Conservation (phyloP, 2,113 vertebrate species). For the Carollia perspicillata region DNA sequence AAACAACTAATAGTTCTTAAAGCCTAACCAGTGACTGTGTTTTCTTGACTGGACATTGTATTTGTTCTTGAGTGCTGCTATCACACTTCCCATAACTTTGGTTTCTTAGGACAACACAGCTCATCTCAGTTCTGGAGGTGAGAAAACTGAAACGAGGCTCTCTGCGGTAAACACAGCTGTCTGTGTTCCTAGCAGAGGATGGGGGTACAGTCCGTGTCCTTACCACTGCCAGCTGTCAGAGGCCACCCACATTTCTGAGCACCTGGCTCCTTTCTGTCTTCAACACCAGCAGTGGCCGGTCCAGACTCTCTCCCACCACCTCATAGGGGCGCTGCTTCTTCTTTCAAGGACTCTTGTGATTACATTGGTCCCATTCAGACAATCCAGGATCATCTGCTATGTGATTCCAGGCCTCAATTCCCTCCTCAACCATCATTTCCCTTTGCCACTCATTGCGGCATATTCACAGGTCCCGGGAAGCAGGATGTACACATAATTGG, state of each 20-base stretch:
- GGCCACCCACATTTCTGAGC: not conserved
- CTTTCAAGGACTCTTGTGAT: not conserved
- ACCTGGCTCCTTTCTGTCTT: not conserved
- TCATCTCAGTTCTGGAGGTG: not conserved
- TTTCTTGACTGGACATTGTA: not conserved
- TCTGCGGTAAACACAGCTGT: not conserved
- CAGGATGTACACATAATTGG: not conserved
- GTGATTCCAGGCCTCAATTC: not conserved
- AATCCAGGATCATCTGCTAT: not conserved
- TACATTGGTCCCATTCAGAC: not conserved
- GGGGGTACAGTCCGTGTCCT: rapidly evolving
- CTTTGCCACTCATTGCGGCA: not conserved
- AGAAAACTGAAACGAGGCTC: not conserved
- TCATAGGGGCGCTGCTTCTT: not conserved
- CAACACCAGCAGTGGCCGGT: not conserved
- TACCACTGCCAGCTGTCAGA: not conserved
- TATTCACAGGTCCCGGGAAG: no score
- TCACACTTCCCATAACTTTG: not conserved
- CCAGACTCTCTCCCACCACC: not conserved
- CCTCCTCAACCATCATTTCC: rapidly evolving
- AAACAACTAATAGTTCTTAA: not conserved
- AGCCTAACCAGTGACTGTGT: not conserved
- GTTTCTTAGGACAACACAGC: not conserved
- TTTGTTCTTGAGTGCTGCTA: not conserved
- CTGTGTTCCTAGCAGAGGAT: not conserved